A percentile compares a stretch with the other conserved stretches of the same genome.
phyloP scores from a whole-genome alignment of 2,888 invertebrate genomes.

The Synanthedon vespiformis region DNA sequence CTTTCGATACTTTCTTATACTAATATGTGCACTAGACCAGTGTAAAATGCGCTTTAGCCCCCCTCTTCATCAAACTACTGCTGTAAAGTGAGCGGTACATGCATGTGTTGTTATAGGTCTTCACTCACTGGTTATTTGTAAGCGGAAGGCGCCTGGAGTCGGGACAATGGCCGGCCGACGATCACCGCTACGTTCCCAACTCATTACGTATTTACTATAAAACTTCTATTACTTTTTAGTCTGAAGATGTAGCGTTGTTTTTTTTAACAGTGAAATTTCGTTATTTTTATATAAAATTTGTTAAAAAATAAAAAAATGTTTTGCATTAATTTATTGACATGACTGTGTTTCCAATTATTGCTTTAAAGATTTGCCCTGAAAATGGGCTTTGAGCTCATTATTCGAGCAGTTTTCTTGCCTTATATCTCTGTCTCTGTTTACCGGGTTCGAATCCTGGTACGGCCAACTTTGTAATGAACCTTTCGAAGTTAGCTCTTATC shows the following conservation, averaged over 20 bases:
- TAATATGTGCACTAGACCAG: slow-evolving; percentile 37
- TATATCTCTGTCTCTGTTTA: too few species aligned
- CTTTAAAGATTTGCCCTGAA: too few species aligned
- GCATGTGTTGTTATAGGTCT: slow-evolving; percentile 37
- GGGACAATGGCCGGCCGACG: slow-evolving; percentile 60
- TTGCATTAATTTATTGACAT: too few species aligned
- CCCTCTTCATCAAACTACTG: slow-evolving; percentile 17
- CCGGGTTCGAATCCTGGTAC: too few species aligned
- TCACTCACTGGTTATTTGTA: slow-evolving; percentile 30
- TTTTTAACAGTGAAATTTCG: slow-evolving; percentile 9
- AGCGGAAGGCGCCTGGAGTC: slow-evolving; percentile 53
- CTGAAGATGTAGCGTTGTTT: slow-evolving; percentile 7
- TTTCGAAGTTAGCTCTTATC: too few species aligned
- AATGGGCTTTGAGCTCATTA: too few species aligned
- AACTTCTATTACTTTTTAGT: slow-evolving; percentile 33
- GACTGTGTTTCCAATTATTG: too few species aligned
- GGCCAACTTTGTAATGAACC: too few species aligned
- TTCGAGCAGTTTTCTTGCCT: too few species aligned
- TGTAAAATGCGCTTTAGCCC: slow-evolving; percentile 22
- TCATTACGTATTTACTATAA: slow-evolving; percentile 62
- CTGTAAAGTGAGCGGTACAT: slow-evolving; percentile 25
- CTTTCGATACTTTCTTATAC: slow-evolving; percentile 63
- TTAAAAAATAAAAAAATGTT: too few species aligned
- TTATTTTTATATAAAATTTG: too few species aligned
- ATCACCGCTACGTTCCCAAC: slow-evolving; percentile 58